These are phyloP conservation scores for Ornithoptera alexandrae DNA, from an alignment of 2,888 invertebrate genomes.

Conservation along the genomic window DNA sequence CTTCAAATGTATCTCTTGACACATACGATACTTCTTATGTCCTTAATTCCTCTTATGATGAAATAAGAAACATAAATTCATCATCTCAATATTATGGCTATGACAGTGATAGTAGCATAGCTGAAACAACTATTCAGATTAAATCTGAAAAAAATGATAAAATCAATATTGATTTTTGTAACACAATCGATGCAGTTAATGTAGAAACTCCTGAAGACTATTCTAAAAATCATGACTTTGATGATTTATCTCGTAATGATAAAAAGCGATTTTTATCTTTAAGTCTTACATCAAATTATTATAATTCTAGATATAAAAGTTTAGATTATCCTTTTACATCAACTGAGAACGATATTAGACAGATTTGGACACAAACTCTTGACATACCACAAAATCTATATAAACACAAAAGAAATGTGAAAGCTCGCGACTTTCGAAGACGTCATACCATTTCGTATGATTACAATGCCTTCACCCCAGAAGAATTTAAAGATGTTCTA, in stretches of 20 bases:
- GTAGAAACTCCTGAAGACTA: conserved; percentile 8
- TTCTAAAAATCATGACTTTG: background rate
- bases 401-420: conserved; percentile 33
- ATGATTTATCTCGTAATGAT: conserved; percentile 22
- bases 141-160: conserved; percentile 60
- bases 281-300: conserved; percentile 55
- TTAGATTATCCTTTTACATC: background rate
- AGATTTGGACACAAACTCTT: conserved; percentile 7
- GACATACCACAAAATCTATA: background rate
- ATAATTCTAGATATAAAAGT: conserved; percentile 31
- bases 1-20: conserved; percentile 19
- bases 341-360: conserved; percentile 1
- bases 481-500: conserved; percentile 48
- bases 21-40: conserved; percentile 3
- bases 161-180: conserved; percentile 39
- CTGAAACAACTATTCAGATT: conserved; percentile 75
- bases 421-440: conserved; percentile 37
- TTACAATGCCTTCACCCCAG: conserved; percentile 40
- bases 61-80: conserved; percentile 36
- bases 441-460: conserved; percentile 25
- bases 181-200: conserved; percentile 19
- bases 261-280: conserved; percentile 58
- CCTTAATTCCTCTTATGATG: conserved; percentile 12
- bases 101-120: conserved; percentile 74
- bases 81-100: conserved; percentile 71